Base-by-base conservation (phyloP, 2,888 invertebrate genomes). In the Polydrusus tereticollis region DNA sequence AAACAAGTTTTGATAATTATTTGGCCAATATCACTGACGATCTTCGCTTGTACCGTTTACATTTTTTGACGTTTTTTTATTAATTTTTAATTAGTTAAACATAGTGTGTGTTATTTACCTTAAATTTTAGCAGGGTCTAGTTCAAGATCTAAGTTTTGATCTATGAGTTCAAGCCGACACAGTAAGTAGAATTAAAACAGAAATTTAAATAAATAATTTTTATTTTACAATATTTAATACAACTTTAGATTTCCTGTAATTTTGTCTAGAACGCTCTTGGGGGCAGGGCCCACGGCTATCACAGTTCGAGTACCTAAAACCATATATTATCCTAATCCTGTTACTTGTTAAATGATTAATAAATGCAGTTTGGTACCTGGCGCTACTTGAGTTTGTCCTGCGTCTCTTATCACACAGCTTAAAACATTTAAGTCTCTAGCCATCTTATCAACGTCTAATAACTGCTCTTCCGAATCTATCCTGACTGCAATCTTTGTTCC, bases 361-460 rank as follows among this genome's bases (percentile, higher is more conserved):
- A 1, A 12, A 10, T 36, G 12, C 12, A 23, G 23, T 23, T 14
- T 7, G 14, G 43, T 50, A 76, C 97, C 97, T 0, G 94, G 90
- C 55, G 93, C 92, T 75, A 98, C 93, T 87, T 98, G 97, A 5
- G 98, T 98, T 77, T 95, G 91, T 1, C 98, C 98, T 3, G 98
- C 98, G 86, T 98, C 98, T 75, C 91, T 88, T 73, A 98, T 92
- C 26, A 95, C 83, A 73, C 92, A 92, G 10, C 92, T 90, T 38
- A 93, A 87, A 0, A 98, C 86, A 29, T 94, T 93, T 71, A 88
- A 83, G 29, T 89, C 86, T 78, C 89, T 90, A 0, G 97, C 97
- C 74, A 90, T 87, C 63, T 88, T 88, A 43, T 90, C 88, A 63
- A 98, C 87, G 74, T 90, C 87, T 76, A 91, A 85, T 77, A 98